phyloP scores from a whole-genome alignment of 35 echinoderm and acorn worm genomes.

The Lytechinus variegatus region DNA sequence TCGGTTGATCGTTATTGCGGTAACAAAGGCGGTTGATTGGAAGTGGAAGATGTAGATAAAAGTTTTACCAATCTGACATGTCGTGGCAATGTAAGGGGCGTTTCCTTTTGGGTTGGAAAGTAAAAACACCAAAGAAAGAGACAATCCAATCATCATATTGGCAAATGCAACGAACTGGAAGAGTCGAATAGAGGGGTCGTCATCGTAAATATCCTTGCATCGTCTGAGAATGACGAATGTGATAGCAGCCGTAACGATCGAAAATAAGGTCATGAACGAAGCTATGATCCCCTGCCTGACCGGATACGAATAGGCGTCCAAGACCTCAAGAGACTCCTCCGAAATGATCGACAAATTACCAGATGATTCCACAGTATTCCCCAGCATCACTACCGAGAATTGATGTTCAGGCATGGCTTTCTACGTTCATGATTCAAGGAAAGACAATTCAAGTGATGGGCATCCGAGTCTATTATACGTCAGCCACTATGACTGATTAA shows the following conservation, averaged over 20 bases:
- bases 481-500: too few species aligned
- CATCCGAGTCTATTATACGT: too few species aligned
- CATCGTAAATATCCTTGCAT: neutral
- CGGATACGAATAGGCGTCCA: neutral
- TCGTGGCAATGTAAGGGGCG: neutral
- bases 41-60: constrained; percentile 9
- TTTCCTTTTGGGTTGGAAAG: neutral
- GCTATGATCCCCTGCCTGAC: neutral
- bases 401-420: too few species aligned
- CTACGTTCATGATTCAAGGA: too few species aligned
- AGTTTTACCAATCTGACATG: neutral
- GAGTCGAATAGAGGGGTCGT: neutral
- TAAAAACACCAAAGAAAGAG: neutral
- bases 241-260: neutral
- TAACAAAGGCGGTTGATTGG: neutral
- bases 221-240: neutral
- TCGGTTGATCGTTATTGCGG: neutral
- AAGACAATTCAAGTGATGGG: too few species aligned
- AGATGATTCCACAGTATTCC: neutral
- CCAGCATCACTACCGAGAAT: neutral
- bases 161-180: neutral
- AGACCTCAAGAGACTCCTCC: neutral
- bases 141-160: neutral
- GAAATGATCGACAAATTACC: neutral
- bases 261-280: neutral